phyloP scores from a whole-genome alignment of 2,113 vertebrate genomes.

The Tenebrosternarchus preto region DNA sequence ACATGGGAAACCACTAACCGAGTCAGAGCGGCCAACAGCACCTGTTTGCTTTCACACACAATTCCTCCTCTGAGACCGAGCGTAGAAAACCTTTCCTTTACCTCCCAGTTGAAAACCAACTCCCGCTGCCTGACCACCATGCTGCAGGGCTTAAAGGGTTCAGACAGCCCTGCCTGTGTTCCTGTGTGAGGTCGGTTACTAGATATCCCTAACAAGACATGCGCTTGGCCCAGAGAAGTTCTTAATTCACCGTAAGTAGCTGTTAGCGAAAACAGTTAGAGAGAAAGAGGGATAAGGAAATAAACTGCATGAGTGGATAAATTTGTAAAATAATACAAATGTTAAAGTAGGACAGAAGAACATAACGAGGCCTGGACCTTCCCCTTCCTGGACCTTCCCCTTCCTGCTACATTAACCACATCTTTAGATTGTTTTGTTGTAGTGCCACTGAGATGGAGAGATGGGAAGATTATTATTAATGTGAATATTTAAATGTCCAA shows the following conservation, averaged over 20 bases:
- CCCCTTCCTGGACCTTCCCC: background rate
- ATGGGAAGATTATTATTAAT: no score
- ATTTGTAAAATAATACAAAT: background rate
- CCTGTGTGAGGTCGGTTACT: background rate
- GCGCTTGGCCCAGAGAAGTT: background rate
- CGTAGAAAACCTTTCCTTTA: background rate
- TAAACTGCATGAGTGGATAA: background rate
- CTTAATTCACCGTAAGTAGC: background rate
- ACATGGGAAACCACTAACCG: slow-evolving; percentile 35
- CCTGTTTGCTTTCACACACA: slow-evolving; percentile 49
- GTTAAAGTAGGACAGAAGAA: background rate
- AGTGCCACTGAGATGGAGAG: background rate
- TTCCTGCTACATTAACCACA: background rate
- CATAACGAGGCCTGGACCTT: background rate
- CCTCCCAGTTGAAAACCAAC: slow-evolving; percentile 22
- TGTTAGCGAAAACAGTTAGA: background rate
- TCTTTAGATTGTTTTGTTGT: background rate
- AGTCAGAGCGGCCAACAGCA: slow-evolving; percentile 25
- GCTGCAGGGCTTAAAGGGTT: background rate
- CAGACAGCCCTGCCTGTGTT: background rate
- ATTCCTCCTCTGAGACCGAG: slow-evolving; percentile 34
- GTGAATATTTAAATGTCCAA: background rate
- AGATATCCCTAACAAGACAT: background rate
- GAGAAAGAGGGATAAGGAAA: background rate
- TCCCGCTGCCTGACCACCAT: slow-evolving; percentile 20